phyloP scores from a whole-genome alignment of 2,888 invertebrate species.

The Dilophus febrilis region DNA sequence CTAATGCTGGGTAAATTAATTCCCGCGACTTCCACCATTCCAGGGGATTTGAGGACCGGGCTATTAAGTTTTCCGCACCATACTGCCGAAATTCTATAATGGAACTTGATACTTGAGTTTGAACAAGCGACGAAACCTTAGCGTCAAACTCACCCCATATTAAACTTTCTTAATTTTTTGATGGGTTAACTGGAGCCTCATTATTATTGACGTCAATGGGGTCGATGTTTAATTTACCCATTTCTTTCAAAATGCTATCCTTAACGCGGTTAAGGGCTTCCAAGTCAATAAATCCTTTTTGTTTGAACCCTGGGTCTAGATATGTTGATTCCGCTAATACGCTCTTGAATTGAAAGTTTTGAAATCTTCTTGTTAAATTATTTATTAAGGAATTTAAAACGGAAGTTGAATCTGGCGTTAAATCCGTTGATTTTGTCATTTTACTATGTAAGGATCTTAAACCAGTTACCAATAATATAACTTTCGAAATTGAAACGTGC shows the following conservation, averaged over 20 bases:
- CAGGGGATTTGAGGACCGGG: not conserved
- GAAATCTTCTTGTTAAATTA: not conserved
- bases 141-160: not conserved
- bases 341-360: not conserved
- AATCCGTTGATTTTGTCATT: not conserved
- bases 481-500: slow-evolving; percentile 14
- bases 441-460: slow-evolving; percentile 9
- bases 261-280: not conserved
- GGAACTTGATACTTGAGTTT: not conserved
- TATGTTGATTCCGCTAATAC: not conserved
- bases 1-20: not conserved
- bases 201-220: not conserved
- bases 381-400: no score
- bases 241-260: not conserved
- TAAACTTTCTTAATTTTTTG: not conserved
- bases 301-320: not conserved
- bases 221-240: no score
- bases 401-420: no score
- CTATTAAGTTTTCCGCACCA: not conserved
- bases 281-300: not conserved
- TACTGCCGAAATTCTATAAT: not conserved
- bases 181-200: not conserved
- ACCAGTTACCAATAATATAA: slow-evolving; percentile 13
- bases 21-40: slow-evolving; percentile 4
- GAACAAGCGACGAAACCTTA: not conserved